Base-by-base conservation (phyloP, 2,888 invertebrate species). In the Hirtodrosophila alboralis region DNA sequence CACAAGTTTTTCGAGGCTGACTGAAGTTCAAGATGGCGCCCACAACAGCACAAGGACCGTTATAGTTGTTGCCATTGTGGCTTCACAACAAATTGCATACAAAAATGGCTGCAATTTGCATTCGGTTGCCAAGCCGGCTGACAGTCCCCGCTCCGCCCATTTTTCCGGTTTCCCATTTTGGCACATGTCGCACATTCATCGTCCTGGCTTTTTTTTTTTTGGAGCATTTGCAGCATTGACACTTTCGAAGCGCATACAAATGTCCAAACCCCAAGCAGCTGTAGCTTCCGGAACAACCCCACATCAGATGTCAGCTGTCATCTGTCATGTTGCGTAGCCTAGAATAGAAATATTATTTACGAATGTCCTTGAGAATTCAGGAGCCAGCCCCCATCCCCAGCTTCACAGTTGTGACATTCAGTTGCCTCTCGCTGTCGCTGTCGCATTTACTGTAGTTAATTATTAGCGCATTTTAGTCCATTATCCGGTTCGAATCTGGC, bases 381-480 rank as follows among this genome's bases (percentile, higher is more conserved):
- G 28, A 14, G 18, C 8, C 8, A 23, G 23, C 23, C 8, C 8
- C 23, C 23, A 23, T 6, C 23, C 6, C 6, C 23, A 23, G 1
- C 18, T 18, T n/a, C 23, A 16, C 40, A 47, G 36, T 26, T 47
- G 51, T 43, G 44, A 34, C 56, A 30, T 61, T n/a, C 30, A 16
- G 30, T 28, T 37, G 33, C 23, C 45, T 33, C 10, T 16, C 28
- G 9, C 9, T 9, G 14, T 28, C 41, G 28, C 5, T 49, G 45
- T 54, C 70, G 52, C 75, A 54, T 78, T 75, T 53, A 44, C 23
- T 60, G 57, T 67, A 78, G 84, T 83, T 81, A 83, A 83, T 83
- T 83, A 83, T 83, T 81, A 66, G 67, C 58, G 65, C 76, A 63
- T 84, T 83, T 84, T 73, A 80, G 81, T 80, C 86, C 86, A 80